Percentiles rank a stretch among this genome's conserved stretches.
Conservation (phyloP, 2,113 vertebrate genomes). For the Condylura cristata region DNA sequence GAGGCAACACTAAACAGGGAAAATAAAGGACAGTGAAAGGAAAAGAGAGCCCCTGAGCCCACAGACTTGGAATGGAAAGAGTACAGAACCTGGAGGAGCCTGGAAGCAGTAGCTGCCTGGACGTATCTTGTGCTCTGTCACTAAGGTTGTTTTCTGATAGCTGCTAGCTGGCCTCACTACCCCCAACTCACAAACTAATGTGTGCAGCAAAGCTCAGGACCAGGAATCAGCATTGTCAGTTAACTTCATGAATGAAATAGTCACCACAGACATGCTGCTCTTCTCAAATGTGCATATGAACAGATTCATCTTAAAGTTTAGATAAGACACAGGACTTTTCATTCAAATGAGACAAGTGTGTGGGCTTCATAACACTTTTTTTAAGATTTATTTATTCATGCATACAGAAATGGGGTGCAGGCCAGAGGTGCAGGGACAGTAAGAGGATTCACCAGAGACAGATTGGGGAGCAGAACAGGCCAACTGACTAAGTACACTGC, state of each 20-base stretch:
- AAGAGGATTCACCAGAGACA: too few relatives aligned
- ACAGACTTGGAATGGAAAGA: not conserved
- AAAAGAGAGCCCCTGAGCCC: too few relatives aligned
- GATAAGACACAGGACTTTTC: not conserved
- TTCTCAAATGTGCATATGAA: not conserved
- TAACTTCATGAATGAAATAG: not conserved
- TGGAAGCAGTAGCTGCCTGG: fast-evolving
- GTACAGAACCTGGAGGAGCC: not conserved
- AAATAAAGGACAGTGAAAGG: fast-evolving
- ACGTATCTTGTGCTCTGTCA: not conserved
- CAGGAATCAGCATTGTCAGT: not conserved
- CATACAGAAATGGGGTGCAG: too few relatives aligned
- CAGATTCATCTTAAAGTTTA: not conserved
- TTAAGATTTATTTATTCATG: too few relatives aligned
- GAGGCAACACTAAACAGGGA: fast-evolving
- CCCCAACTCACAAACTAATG: not conserved
- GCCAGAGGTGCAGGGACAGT: too few relatives aligned
- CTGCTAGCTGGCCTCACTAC: fast-evolving
- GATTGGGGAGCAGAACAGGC: too few relatives aligned
- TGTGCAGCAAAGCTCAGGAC: not conserved
- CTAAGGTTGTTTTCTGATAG: fast-evolving
- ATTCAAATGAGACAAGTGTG: not conserved
- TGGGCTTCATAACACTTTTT: not conserved
- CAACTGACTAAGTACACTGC: too few relatives aligned
- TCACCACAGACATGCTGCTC: not conserved